Percentiles rank a stretch among this genome's conserved stretches.
These are phyloP conservation scores for Lipophrys pholis DNA, from an alignment of 2,113 vertebrate species.

Conservation along the genomic window DNA sequence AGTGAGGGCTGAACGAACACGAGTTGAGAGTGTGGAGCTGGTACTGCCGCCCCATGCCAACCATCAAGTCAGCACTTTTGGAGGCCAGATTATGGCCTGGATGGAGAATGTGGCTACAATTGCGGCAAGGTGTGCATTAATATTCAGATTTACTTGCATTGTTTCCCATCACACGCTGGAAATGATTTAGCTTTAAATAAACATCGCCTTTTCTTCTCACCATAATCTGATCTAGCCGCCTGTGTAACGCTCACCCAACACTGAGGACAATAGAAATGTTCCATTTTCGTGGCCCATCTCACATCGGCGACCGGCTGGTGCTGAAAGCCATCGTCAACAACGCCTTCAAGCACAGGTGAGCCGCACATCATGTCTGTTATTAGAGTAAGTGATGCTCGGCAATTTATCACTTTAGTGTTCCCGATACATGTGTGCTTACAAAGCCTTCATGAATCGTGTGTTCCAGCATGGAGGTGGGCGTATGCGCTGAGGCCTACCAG, in stretches of 20 bases:
- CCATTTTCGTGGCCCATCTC: slow-evolving; percentile 94
- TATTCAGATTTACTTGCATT: no score
- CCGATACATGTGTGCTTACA: no score
- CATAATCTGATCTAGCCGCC: slow-evolving; percentile 81
- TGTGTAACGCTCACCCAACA: slow-evolving; percentile 92
- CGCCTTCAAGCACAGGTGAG: slow-evolving; percentile 92
- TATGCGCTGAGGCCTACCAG: slow-evolving; percentile 93
- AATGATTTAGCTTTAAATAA: no score
- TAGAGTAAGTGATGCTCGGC: neutral
- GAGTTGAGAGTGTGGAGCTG: slow-evolving; percentile 96
- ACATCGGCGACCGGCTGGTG: slow-evolving; percentile 93
- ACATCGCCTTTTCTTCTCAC: no score
- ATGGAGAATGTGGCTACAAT: slow-evolving; percentile 99
- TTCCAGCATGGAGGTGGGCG: slow-evolving; percentile 96
- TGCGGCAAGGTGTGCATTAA: slow-evolving; percentile 84
- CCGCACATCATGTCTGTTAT: neutral
- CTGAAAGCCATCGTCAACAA: slow-evolving; percentile 98
- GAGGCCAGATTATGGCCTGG: slow-evolving; percentile 99
- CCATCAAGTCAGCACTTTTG: slow-evolving; percentile 97
- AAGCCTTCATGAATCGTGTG: slow-evolving; percentile 69
- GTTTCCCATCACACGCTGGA: no score
- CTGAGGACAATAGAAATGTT: slow-evolving; percentile 97
- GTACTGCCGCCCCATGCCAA: slow-evolving; percentile 96
- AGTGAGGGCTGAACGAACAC: slow-evolving; percentile 86
- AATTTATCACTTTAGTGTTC: slow-evolving; percentile 23